Base-by-base conservation (phyloP, 2,888 invertebrate species). In the Drosophila neonasuta region DNA sequence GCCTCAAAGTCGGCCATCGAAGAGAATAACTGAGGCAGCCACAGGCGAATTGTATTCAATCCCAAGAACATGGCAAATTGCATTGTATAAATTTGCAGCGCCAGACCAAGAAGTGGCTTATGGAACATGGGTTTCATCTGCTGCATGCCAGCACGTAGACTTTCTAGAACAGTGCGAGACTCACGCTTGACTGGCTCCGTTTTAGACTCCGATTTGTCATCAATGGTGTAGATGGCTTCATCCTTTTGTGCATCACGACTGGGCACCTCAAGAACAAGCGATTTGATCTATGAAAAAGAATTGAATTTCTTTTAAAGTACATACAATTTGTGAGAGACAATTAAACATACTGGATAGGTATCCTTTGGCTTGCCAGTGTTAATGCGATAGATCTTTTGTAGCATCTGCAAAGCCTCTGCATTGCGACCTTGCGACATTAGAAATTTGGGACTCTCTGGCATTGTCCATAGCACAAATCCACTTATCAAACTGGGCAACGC, bases 21-120 rank as follows among this genome's bases (percentile, higher is more conserved):
- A 57, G 95, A 94, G 74, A 97, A 96, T 15, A 97, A 92, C 88
- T 97, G 96, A 0, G 97, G 97, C 76, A 97, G 93, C 97, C 97
- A 97, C 34, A 97, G 92, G 13, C 96, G 94, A 41, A 97, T 91
- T 0, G 96, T 96, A 86, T 97, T 97, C 74, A 95, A 92, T 29
- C 94, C 94, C 86, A 94, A 92, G 89, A 95, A 93, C 60, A 93
- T 92, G 32, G 93, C 92, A 88, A 94, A 93, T 80, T 95, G 94
- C 77, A 95, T 93, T 1, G 92, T 86, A 70, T 95, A 94, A 54
- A 95, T 92, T 11, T 94, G 91, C 10, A 94, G 46, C 1, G 95
- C 92, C 89, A 94, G 92, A 0, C 91, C 89, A 3, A 93, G 77
- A 79, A 95, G 92, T 0, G 95, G 95, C 1, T 93, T 92, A 15